Conservation (phyloP, 2,113 vertebrate genomes). For the Cariama cristata region DNA sequence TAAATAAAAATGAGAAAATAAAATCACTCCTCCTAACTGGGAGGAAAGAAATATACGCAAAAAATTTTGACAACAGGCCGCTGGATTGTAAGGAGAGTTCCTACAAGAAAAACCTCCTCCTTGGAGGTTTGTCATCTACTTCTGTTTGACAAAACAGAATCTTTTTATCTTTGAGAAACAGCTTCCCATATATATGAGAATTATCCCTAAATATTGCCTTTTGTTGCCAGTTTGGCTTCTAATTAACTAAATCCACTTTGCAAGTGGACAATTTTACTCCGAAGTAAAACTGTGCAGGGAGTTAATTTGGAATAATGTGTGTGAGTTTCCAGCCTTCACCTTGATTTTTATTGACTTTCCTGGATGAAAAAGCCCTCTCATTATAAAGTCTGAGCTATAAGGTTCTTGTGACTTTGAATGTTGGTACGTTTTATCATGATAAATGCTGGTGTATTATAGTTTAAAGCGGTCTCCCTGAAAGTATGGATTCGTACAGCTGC, state of each 20-base stretch:
- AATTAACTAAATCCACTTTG: not conserved
- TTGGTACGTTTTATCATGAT: not conserved
- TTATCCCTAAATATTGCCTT: not conserved
- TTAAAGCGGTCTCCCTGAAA: not conserved
- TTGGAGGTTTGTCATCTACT: not conserved
- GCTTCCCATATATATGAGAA: not conserved
- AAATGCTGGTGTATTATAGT: not conserved
- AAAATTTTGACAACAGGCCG: not conserved
- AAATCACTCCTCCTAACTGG: not conserved
- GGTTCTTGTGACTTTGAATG: not conserved
- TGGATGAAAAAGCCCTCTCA: not conserved
- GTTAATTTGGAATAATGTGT: not conserved
- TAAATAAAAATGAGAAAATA: not conserved
- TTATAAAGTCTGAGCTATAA: not conserved
- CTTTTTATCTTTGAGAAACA: not conserved
- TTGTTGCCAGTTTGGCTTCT: not conserved
- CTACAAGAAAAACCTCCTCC: not conserved
- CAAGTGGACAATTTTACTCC: not conserved
- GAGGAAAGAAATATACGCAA: not conserved
- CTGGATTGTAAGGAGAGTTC: not conserved
- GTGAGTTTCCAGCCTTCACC: not conserved
- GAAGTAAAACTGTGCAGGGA: not conserved
- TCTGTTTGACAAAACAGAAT: not conserved
- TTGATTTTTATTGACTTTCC: not conserved
- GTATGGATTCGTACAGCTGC: not conserved